These are phyloP conservation scores for Therioaphis trifolii DNA, from an alignment of 2,888 invertebrate genomes.

Conservation along the genomic window DNA sequence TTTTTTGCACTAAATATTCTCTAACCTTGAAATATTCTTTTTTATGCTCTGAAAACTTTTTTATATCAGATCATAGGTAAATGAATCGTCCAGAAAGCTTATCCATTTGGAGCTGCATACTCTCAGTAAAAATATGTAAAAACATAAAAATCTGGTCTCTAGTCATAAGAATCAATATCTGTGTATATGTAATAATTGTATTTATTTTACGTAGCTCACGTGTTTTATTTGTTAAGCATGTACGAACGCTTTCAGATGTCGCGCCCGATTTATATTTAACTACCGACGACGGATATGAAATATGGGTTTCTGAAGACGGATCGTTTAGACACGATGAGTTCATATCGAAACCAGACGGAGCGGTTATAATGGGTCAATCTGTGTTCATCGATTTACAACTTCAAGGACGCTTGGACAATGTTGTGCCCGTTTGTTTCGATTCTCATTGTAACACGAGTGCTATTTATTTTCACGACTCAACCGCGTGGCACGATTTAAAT, in stretches of 20 bases:
- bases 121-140: too few relatives aligned
- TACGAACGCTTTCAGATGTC: slow-evolving; percentile 9
- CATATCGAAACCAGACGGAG: background rate
- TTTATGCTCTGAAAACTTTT: too few relatives aligned
- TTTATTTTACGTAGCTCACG: slow-evolving; percentile 80
- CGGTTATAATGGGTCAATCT: slow-evolving; percentile 79
- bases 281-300: slow-evolving; percentile 75
- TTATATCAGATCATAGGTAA: too few relatives aligned
- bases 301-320: slow-evolving; percentile 77
- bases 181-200: slow-evolving; percentile 67
- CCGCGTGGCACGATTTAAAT: slow-evolving; percentile 74
- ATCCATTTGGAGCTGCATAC: too few relatives aligned
- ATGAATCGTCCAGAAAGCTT: too few relatives aligned
- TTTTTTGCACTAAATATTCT: too few relatives aligned
- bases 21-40: too few relatives aligned
- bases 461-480: slow-evolving; percentile 76
- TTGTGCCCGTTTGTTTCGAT: slow-evolving; percentile 85
- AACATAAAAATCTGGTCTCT: too few relatives aligned
- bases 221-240: background rate
- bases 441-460: slow-evolving; percentile 77
- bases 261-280: slow-evolving; percentile 56
- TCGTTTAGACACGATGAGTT: slow-evolving; percentile 70
- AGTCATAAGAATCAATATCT: too few relatives aligned
- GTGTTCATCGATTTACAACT: slow-evolving; percentile 88
- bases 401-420: slow-evolving; percentile 82